A percentile compares a stretch with the other conserved stretches of the same genome.
phyloP scores from a whole-genome alignment of 2,888 invertebrate species.

The Periphyllus acericola region DNA sequence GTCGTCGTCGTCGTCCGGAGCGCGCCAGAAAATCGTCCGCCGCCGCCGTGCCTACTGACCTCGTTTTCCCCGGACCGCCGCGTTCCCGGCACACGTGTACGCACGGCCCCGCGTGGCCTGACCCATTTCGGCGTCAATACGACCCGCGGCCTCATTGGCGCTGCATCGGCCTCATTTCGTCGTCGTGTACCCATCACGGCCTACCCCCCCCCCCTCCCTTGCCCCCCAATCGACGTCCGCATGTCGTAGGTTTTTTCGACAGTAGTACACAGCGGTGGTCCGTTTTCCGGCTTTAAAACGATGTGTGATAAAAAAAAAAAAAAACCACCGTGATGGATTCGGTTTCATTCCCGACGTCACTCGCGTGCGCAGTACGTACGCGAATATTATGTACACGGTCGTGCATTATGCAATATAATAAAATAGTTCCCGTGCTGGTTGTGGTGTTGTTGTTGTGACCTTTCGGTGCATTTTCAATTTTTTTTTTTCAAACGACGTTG shows the following conservation, averaged over 20 bases:
- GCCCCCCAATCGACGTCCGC: not conserved
- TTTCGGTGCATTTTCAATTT: not conserved
- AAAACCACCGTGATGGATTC: no score
- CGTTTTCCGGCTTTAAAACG: no score
- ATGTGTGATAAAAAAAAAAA: no score
- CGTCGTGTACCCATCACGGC: slow-evolving; percentile 63
- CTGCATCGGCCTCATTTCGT: slow-evolving; percentile 54
- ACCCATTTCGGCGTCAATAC: not conserved
- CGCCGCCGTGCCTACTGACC: slow-evolving; percentile 49
- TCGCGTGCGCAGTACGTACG: no score
- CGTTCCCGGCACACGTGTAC: slow-evolving; percentile 63
- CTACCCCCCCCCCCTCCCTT: slow-evolving; percentile 49
- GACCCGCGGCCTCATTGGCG: not conserved
- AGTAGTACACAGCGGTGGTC: no score
- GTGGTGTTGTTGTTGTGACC: not conserved
- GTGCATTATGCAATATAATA: no score
- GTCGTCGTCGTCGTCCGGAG: slow-evolving; percentile 33
- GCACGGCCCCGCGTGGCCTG: slow-evolving; percentile 66
- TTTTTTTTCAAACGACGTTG: not conserved
- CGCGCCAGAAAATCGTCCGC: slow-evolving; percentile 34
- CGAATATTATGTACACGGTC: no score
- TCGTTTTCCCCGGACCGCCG: slow-evolving; percentile 49
- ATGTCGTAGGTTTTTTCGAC: slow-evolving; percentile 53
- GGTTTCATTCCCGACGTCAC: no score
- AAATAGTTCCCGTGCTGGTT: no score